Evolutionary conservation across 2,113 vertebrate genomes (phyloP).

Genomic region (Trachemys scripta): DNA sequence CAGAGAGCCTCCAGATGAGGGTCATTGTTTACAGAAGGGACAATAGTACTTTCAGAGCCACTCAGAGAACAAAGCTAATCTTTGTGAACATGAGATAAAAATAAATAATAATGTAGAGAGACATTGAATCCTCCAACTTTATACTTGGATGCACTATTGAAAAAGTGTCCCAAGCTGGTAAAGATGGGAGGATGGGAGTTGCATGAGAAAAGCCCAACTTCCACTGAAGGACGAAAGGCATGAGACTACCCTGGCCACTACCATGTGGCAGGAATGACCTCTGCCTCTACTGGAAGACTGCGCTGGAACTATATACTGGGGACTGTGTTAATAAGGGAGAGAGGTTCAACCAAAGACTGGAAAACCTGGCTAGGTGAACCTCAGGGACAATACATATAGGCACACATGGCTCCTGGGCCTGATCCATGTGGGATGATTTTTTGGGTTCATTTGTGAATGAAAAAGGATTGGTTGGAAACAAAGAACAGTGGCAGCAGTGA

Average conservation of each 20-base stretch:
- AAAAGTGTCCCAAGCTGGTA: not conserved
- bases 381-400: constrained; percentile 72
- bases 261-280: constrained; percentile 56
- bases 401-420: constrained; percentile 1
- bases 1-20: not conserved
- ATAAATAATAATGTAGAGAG: not conserved
- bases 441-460: constrained; percentile 26
- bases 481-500: not conserved
- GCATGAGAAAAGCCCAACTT: not conserved
- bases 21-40: not conserved
- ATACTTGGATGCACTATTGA: not conserved
- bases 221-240: not conserved
- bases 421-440: constrained; percentile 11
- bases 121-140: not conserved
- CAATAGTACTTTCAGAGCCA: constrained; percentile 19
- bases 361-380: constrained; percentile 74
- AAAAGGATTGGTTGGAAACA: constrained; percentile 27
- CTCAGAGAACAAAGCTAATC: not conserved
- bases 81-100: not conserved
- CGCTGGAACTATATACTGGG: constrained; percentile 18
- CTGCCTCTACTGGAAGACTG: constrained; percentile 72
- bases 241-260: not conserved
- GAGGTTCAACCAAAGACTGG: constrained; percentile 70
- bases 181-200: not conserved
- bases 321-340: constrained; percentile 38